phyloP scores from a whole-genome alignment of 2,888 invertebrate species.

The Allacma fusca region DNA sequence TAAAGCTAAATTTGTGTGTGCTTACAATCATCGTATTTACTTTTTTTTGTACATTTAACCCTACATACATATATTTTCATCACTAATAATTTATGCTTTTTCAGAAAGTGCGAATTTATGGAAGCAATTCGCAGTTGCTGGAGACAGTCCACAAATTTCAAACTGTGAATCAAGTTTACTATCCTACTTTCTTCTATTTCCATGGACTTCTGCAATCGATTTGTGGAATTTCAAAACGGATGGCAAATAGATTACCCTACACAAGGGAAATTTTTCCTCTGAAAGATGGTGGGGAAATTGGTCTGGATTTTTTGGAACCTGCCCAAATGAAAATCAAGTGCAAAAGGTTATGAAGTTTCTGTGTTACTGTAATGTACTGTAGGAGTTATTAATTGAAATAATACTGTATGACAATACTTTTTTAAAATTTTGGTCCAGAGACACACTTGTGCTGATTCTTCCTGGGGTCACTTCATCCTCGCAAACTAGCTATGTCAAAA shows the following conservation, averaged over 20 bases:
- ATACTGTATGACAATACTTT: too few species aligned
- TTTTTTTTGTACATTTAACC: too few species aligned
- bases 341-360: background rate
- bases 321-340: background rate
- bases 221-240: constrained; percentile 44
- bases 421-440: too few species aligned
- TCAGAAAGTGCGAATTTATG: constrained; percentile 31
- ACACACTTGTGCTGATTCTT: constrained; percentile 70
- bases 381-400: background rate
- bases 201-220: constrained; percentile 50
- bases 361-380: background rate
- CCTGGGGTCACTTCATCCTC: constrained; percentile 82
- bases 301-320: constrained; percentile 48
- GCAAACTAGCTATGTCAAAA: constrained; percentile 81
- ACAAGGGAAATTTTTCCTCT: constrained; percentile 51
- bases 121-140: constrained; percentile 8
- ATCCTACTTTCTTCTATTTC: constrained; percentile 48
- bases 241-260: constrained; percentile 42
- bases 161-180: constrained; percentile 46
- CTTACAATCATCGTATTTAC: too few species aligned
- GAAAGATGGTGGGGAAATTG: constrained; percentile 55
- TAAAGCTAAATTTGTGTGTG: too few species aligned
- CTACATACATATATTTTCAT: too few species aligned
- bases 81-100: too few species aligned
- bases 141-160: constrained; percentile 39